Evolutionary conservation across 2,888 invertebrate species (phyloP).

Genomic region (Hemistola chrysoprasaria): DNA sequence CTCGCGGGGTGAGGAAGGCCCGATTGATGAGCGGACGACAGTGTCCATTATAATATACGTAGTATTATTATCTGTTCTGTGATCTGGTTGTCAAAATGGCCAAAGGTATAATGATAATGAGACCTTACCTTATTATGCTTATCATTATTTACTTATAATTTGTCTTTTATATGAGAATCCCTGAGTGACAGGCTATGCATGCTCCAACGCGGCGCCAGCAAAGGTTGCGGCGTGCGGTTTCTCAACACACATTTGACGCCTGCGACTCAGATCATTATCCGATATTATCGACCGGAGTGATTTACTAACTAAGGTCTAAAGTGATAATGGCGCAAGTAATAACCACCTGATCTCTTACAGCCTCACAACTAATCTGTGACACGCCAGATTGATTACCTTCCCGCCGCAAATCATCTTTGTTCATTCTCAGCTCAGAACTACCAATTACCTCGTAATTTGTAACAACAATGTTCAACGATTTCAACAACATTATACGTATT

Average conservation of each 20-base stretch:
- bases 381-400: conserved; percentile 35
- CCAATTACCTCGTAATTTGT: conserved; percentile 27
- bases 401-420: conserved; percentile 54
- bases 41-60: no score
- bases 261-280: conserved; percentile 62
- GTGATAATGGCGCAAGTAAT: conserved; percentile 66
- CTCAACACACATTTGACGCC: conserved; percentile 62
- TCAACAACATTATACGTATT: conserved; percentile 14
- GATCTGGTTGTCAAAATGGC: no score
- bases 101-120: no score
- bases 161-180: no score
- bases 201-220: conserved; percentile 29
- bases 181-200: not conserved
- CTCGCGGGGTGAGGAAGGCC: no score
- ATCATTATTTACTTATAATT: no score
- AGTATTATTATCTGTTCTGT: no score
- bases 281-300: conserved; percentile 63
- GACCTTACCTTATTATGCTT: no score
- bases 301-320: conserved; percentile 70
- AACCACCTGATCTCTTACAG: conserved; percentile 42
- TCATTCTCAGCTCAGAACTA: conserved; percentile 36
- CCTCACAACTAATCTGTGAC: conserved; percentile 7
- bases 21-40: no score
- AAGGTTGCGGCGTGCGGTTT: conserved; percentile 64
- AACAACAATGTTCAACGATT: conserved; percentile 22